These are phyloP conservation scores for Microchrysa polita DNA, from an alignment of 2,888 invertebrate genomes.

Conservation along the genomic window DNA sequence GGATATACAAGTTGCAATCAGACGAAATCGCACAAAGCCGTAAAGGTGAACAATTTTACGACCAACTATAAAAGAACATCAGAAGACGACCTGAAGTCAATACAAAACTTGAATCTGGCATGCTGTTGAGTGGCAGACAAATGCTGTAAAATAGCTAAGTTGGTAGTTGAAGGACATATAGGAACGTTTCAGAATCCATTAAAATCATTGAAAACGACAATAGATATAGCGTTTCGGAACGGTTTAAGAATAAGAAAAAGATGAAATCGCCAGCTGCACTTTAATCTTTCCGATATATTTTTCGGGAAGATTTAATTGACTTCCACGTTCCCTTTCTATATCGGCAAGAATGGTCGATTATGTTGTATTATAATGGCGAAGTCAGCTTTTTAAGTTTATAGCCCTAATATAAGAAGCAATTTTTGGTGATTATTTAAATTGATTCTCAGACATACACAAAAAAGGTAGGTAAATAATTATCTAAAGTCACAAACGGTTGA, in stretches of 20 bases:
- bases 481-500: too few relatives aligned
- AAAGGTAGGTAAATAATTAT: too few relatives aligned
- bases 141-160: slow-evolving; percentile 27
- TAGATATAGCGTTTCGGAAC: slow-evolving; percentile 24
- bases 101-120: background rate
- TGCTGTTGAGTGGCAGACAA: slow-evolving; percentile 3
- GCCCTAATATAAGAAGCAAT: too few relatives aligned
- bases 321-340: too few relatives aligned
- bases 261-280: slow-evolving; percentile 26
- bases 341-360: background rate
- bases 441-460: too few relatives aligned
- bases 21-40: slow-evolving; percentile 46
- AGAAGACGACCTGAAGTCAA: slow-evolving; percentile 20
- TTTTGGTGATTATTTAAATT: too few relatives aligned
- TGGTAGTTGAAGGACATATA: slow-evolving; percentile 19
- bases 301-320: background rate
- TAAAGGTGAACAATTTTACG: slow-evolving; percentile 48
- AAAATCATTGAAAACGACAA: slow-evolving; percentile 50
- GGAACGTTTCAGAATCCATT: slow-evolving; percentile 45
- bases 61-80: slow-evolving; percentile 40
- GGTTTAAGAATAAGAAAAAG: slow-evolving; percentile 29
- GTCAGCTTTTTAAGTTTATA: too few relatives aligned
- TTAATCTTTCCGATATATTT: slow-evolving; percentile 26
- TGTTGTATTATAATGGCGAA: background rate
- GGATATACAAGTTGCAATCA: slow-evolving; percentile 43